A percentile compares a stretch with the other conserved stretches of the same genome.
These are phyloP conservation scores for Carcinoscorpius rotundicauda DNA, from an alignment of 1,140 invertebrate genomes.

Conservation along the genomic window DNA sequence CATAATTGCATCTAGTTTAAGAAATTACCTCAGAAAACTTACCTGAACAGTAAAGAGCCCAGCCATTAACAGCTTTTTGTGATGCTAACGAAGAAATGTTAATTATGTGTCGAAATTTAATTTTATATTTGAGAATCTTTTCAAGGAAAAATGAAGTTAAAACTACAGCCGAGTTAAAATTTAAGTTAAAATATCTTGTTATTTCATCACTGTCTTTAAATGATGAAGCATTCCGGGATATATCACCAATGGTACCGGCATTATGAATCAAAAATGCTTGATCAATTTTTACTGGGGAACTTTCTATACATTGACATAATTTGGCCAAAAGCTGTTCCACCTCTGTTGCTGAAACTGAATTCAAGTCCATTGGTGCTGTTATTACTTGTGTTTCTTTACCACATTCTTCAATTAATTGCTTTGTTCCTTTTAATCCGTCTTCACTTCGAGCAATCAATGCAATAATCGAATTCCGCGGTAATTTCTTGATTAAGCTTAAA, in stretches of 20 bases:
- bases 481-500: constrained; percentile 47
- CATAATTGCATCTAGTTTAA: too few relatives aligned
- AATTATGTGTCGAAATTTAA: constrained; percentile 43
- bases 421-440: constrained; percentile 20
- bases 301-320: constrained; percentile 45
- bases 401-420: too few relatives aligned
- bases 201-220: constrained; percentile 39
- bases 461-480: constrained; percentile 50
- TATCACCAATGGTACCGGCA: constrained; percentile 70
- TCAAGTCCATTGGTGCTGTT: constrained; percentile 30
- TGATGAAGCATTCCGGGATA: constrained; percentile 41
- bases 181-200: constrained; percentile 54
- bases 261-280: constrained; percentile 72
- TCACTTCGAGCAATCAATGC: constrained; percentile 61
- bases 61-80: constrained; percentile 55
- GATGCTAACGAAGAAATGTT: constrained; percentile 80
- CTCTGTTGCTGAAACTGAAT: constrained; percentile 5
- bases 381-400: constrained; percentile 16
- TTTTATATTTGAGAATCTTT: constrained; percentile 30
- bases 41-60: constrained; percentile 68
- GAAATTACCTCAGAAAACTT: constrained; percentile 35
- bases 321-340: constrained; percentile 28
- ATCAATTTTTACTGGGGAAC: constrained; percentile 42
- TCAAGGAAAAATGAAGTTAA: constrained; percentile 62
- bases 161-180: constrained; percentile 60